Base-by-base conservation (phyloP, 2,113 vertebrate species). In the Gobiocypris rarus region DNA sequence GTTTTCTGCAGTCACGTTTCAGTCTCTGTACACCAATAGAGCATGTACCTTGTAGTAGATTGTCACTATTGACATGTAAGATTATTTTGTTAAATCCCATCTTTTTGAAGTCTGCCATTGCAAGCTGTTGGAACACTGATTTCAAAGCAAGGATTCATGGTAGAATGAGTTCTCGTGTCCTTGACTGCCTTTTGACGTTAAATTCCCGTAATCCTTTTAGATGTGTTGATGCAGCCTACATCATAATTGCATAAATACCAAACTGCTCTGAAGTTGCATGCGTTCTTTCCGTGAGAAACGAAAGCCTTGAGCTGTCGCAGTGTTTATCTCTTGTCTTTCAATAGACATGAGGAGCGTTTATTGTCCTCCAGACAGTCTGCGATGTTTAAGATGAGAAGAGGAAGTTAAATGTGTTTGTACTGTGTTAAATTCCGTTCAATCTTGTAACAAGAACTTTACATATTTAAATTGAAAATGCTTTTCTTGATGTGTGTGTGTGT, bases 231-330 rank as follows among this genome's bases (percentile, higher is more conserved):
- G 75, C 75, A 77, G 54, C 9, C 28, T 77, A 8, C 34, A 73
- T 8, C 41, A 73, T 73, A 73, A 73, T 45, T 73, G 11, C 34
- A 78, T 78, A 61, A 59, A 61, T 78, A 78, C 22, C 38, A 17
- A n/a, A 43, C n/a, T 3, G n/a, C 19, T 78, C 15, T 59, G 31
- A 77, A 24, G 28, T 34, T 3, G 14, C 56, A 45, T 58, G 48
- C 13, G 7, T 58, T 58, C 11, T 61, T 24, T 78, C n/a, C 8
- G 14, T 26, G 76, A 78, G 15, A 43, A 61, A 78, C n/a, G 26
- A 41, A 58, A 58, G 75, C 75, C 52, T n/a, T 58, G 22, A 56
- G 74, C 50, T 31, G 26, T 78, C 14, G 0, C 38, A 61, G n/a
- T 38, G 14, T 78, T 77, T 78, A 38, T 45, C 24, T 45, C 22